These are phyloP conservation scores for Lepidurus packardi DNA, from an alignment of 1,140 invertebrate genomes.

Conservation along the genomic window DNA sequence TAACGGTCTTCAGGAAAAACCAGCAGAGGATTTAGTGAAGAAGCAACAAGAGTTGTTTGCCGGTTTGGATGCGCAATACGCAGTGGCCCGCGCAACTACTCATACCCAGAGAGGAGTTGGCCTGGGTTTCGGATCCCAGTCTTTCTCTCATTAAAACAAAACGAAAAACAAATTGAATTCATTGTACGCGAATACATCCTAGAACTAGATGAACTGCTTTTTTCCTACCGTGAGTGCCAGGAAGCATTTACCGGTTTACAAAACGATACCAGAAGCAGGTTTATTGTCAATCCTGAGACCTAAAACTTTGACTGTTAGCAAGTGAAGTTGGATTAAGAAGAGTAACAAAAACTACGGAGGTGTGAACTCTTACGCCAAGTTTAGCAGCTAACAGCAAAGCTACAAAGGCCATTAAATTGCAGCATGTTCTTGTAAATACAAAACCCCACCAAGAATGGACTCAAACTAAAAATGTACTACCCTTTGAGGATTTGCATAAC, in stretches of 20 bases:
- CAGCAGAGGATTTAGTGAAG: slow-evolving; percentile 53
- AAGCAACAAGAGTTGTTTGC: slow-evolving; percentile 87
- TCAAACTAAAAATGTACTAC: background rate
- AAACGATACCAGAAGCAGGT: background rate
- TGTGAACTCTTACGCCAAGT: too few relatives aligned
- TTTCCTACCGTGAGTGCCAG: background rate
- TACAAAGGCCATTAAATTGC: too few relatives aligned
- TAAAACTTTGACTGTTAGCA: too few relatives aligned
- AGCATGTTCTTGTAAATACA: too few relatives aligned
- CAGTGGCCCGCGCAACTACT: slow-evolving; percentile 83
- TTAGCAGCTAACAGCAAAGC: too few relatives aligned
- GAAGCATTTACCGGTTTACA: background rate
- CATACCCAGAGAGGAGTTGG: slow-evolving; percentile 90
- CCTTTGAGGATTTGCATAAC: background rate
- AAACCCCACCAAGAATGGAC: background rate
- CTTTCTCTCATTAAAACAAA: background rate
- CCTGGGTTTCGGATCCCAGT: slow-evolving; percentile 62
- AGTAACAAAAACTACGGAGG: too few relatives aligned
- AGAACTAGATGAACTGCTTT: background rate
- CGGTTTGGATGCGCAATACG: slow-evolving; percentile 88
- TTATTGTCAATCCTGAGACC: background rate
- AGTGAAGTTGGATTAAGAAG: too few relatives aligned
- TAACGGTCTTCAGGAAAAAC: slow-evolving; percentile 13
- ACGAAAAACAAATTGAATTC: background rate
- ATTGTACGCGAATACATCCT: background rate